Evolutionary conservation across 2,797 vertebrate species (phyloP).

Genomic region (Sebastes vulpes): DNA sequence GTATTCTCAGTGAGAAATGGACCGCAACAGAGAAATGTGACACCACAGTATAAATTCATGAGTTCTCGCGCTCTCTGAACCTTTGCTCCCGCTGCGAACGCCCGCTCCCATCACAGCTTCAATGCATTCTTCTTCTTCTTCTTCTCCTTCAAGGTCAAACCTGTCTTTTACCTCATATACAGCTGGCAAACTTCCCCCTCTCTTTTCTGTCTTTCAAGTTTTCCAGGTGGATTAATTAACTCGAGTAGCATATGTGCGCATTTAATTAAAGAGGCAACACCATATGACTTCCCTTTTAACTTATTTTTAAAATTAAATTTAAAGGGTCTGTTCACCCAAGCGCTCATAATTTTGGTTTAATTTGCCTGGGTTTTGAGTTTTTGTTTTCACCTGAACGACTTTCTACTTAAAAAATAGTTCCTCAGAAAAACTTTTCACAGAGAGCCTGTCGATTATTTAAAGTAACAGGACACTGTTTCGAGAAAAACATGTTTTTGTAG

Average conservation of each 20-base stretch:
- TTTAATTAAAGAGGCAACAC: not conserved
- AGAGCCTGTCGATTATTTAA: not conserved
- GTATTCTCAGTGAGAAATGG: constrained; percentile 61
- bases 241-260: not conserved
- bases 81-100: constrained; percentile 30
- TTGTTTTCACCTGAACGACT: not conserved
- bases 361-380: not conserved
- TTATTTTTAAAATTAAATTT: not conserved
- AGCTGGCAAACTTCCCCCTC: not conserved
- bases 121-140: constrained; percentile 9
- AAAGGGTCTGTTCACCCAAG: not conserved
- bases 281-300: not conserved
- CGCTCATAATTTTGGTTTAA: not conserved
- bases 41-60: constrained; percentile 61
- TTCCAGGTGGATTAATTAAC: not conserved
- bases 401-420: not conserved
- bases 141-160: constrained; percentile 53
- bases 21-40: constrained; percentile 57
- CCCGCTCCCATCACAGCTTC: constrained; percentile 19
- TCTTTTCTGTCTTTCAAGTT: not conserved
- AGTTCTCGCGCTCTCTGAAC: constrained; percentile 24
- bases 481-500: not conserved
- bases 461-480: not conserved
- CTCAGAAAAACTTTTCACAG: not conserved
- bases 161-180: not conserved